Base-by-base conservation (phyloP, 2,797 vertebrate genomes). In the Halcyon smyrnensis region DNA sequence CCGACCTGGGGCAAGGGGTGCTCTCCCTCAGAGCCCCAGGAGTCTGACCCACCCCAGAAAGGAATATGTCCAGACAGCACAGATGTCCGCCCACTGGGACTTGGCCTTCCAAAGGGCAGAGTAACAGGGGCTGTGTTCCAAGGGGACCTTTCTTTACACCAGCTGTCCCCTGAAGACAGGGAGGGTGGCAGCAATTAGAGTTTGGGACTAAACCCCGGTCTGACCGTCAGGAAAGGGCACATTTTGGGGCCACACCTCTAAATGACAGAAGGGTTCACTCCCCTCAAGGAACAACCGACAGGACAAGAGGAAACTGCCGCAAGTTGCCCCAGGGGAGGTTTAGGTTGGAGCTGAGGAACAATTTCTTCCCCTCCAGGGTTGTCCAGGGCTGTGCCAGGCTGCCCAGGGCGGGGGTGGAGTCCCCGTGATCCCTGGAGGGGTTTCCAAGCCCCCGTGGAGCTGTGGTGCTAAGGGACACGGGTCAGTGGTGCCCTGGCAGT, bases 21-120 rank as follows among this genome's bases (percentile, higher is more conserved):
- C 53, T 43, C n/a, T 67, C 28, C n/a, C 13, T 30, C 3, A 45
- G 59, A 80, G 63, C 43, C 18, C 11, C 15, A 7, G 36, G 68
- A 64, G 15, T 11, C 53, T 19, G 30, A 63, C 25, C 46, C 21
- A 57, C 48, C 57, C 57, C 45, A 6, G 14, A 62, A 25, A 15
- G 24, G 9, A 32, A 12, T 1, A 39, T 0, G 8, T 9, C 12
- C 1, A 8, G 39, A 9, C 48, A 24, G 73, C 59, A 54, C 16
- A 15, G 46, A 21, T 4, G 13, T 23, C 2, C 2, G 48, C 30
- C 2, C 15, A 3, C 21, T 7, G 18, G 37, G 10, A 0, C 67
- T 16, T 12, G 16, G 41, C 48, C 19, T 62, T 19, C 16, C 39
- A 30, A 27, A 19, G 12, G 27, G 62, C 39, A 30, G 28, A 62